Percentiles rank a stretch among this genome's conserved stretches.
These are phyloP conservation scores for Tinamus guttatus DNA, from an alignment of 2,113 vertebrate genomes.

Conservation along the genomic window DNA sequence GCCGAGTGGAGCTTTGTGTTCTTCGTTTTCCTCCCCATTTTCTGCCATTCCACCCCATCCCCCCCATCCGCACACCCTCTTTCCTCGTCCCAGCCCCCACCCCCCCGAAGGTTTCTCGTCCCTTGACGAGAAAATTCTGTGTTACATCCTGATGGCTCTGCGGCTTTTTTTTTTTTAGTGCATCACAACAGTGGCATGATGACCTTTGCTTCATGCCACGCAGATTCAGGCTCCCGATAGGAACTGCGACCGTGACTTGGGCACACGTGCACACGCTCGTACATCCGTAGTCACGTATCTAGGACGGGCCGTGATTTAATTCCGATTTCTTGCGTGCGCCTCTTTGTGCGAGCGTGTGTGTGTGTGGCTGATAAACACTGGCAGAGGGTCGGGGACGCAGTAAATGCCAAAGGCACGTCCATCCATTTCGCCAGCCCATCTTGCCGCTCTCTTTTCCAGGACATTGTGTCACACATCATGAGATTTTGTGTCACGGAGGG, in stretches of 20 bases:
- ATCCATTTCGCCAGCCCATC: slow-evolving; percentile 45
- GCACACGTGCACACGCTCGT: not conserved
- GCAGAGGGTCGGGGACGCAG: slow-evolving; percentile 50
- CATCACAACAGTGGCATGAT: slow-evolving; percentile 79
- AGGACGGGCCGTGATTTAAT: slow-evolving; percentile 44
- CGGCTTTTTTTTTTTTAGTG: slow-evolving; percentile 73
- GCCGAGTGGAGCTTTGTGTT: slow-evolving; percentile 65
- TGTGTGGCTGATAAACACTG: slow-evolving; percentile 29
- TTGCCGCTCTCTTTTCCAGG: slow-evolving; percentile 48
- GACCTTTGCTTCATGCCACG: slow-evolving; percentile 79
- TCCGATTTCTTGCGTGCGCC: not conserved
- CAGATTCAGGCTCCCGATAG: slow-evolving; percentile 66
- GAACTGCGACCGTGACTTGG: slow-evolving; percentile 23
- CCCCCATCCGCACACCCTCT: slow-evolving; percentile 43
- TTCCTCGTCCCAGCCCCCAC: slow-evolving; percentile 22
- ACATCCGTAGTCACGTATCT: not conserved
- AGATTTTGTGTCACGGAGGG: slow-evolving; percentile 70
- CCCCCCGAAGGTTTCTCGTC: slow-evolving; percentile 64
- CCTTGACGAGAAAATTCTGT: slow-evolving; percentile 80
- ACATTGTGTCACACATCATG: slow-evolving; percentile 71
- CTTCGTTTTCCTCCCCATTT: slow-evolving; percentile 64
- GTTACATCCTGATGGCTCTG: slow-evolving; percentile 82
- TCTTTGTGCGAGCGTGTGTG: not conserved
- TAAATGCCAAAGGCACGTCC: slow-evolving; percentile 53
- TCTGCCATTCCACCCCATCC: slow-evolving; percentile 58